Evolutionary conservation across 2,888 invertebrate species (phyloP).

Genomic region (Erynnis tages): DNA sequence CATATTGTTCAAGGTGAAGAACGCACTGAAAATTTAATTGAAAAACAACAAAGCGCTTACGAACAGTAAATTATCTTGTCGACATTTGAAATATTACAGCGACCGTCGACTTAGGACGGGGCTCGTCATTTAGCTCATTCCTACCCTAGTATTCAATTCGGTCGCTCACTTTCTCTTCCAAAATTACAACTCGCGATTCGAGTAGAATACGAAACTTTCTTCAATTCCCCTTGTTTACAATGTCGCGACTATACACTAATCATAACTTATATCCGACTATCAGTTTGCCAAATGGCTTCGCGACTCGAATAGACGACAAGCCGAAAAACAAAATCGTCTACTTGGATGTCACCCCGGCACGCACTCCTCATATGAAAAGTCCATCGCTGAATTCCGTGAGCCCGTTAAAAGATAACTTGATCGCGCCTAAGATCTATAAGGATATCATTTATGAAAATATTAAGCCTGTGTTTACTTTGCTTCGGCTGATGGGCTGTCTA

Average conservation of each 20-base stretch:
- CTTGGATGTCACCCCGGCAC: conserved; percentile 65
- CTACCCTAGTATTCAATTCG: conserved; percentile 39
- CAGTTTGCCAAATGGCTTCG: conserved; percentile 60
- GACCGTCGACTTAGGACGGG: conserved; percentile 38
- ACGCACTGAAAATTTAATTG: conserved; percentile 55
- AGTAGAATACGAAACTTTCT: neutral
- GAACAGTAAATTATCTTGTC: conserved; percentile 69
- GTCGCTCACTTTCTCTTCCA: conserved; percentile 36
- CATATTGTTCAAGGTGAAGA: conserved; percentile 63
- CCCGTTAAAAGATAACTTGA: conserved; percentile 59
- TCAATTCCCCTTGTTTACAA: conserved; percentile 31
- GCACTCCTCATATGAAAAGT: conserved; percentile 51
- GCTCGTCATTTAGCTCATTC: conserved; percentile 46
- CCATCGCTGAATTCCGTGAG: conserved; percentile 53
- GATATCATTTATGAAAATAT: conserved; percentile 74
- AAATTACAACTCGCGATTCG: conserved; percentile 10
- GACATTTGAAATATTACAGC: conserved; percentile 60
- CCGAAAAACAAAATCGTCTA: conserved; percentile 59
- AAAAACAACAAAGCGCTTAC: conserved; percentile 53
- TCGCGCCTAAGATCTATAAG: conserved; percentile 52
- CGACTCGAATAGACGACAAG: conserved; percentile 52
- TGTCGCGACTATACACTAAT: conserved; percentile 54
- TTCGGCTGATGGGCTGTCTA: conserved; percentile 82
- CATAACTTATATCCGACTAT: conserved; percentile 50
- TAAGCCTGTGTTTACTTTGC: conserved; percentile 65